Percentiles rank a stretch among this genome's conserved stretches.
Evolutionary conservation across 2,113 vertebrate genomes (phyloP).

Genomic region (Heterotis niloticus): DNA sequence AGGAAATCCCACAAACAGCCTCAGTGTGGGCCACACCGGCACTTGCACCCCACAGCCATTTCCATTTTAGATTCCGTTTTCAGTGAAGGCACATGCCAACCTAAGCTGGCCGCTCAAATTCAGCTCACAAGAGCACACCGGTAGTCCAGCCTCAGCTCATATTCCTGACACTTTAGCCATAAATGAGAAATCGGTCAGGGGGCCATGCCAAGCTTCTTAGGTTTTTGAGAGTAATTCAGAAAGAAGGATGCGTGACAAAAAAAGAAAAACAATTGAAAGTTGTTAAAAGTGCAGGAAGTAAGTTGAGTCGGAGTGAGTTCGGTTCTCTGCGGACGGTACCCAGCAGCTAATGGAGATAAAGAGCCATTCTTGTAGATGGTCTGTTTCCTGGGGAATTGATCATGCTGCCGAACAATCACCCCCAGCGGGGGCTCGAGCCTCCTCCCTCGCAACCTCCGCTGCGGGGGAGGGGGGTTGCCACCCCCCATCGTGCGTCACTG

Average conservation of each 20-base stretch:
- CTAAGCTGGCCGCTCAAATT: not conserved
- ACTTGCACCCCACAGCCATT: not conserved
- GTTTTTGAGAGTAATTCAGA: too few relatives aligned
- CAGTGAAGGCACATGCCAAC: not conserved
- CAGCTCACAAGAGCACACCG: not conserved
- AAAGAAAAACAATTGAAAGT: not conserved
- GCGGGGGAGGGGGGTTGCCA: not conserved
- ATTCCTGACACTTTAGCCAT: not conserved
- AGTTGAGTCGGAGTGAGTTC: not conserved
- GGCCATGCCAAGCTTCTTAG: not conserved
- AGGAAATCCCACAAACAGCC: not conserved
- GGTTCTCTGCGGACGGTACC: not conserved
- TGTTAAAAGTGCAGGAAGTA: not conserved
- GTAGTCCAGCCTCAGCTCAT: too few relatives aligned
- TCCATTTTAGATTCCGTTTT: not conserved
- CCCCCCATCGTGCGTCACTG: constrained; percentile 18
- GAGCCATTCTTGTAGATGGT: not conserved
- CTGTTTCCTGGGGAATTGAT: constrained; percentile 18
- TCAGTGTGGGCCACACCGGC: not conserved
- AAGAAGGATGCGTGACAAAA: not conserved
- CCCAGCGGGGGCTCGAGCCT: constrained; percentile 8
- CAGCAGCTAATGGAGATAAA: constrained; percentile 14
- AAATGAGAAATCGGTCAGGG: not conserved
- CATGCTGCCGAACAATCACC: constrained; percentile 5
- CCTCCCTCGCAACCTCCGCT: not conserved